A percentile compares a stretch with the other conserved stretches of the same genome.
Conservation (phyloP, 2,797 vertebrate genomes). For the Crypturellus tataupa region DNA sequence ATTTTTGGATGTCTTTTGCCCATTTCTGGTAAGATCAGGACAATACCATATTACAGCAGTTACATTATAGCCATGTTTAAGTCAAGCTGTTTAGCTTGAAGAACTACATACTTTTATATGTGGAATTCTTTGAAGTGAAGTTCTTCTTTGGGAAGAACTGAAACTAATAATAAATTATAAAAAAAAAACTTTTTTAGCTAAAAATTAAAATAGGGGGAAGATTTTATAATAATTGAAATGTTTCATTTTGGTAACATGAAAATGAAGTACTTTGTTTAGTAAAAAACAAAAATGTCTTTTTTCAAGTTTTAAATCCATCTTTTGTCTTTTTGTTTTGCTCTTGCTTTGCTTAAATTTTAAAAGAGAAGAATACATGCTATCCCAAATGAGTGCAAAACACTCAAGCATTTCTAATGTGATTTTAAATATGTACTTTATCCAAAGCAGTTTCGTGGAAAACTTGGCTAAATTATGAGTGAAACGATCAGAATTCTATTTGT, state of each 20-base stretch:
- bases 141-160: background rate
- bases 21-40: slow-evolving; percentile 1
- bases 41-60: background rate
- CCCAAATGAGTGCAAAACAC: background rate
- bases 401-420: background rate
- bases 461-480: background rate
- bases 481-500: background rate
- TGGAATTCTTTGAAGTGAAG: background rate
- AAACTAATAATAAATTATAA: background rate
- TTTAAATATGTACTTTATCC: background rate
- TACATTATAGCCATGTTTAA: background rate
- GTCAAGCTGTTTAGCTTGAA: background rate
- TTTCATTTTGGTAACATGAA: background rate
- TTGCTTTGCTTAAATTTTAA: background rate
- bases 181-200: background rate
- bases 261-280: background rate
- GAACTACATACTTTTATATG: background rate
- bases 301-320: background rate
- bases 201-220: background rate
- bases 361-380: background rate
- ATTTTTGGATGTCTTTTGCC: background rate
- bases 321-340: background rate
- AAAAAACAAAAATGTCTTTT: background rate
- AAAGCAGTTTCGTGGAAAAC: background rate
- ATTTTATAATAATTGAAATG: background rate